A percentile compares a stretch with the other conserved stretches of the same genome.
These are phyloP conservation scores for Rhinoderma darwinii DNA, from an alignment of 2,113 vertebrate species.

Conservation along the genomic window DNA sequence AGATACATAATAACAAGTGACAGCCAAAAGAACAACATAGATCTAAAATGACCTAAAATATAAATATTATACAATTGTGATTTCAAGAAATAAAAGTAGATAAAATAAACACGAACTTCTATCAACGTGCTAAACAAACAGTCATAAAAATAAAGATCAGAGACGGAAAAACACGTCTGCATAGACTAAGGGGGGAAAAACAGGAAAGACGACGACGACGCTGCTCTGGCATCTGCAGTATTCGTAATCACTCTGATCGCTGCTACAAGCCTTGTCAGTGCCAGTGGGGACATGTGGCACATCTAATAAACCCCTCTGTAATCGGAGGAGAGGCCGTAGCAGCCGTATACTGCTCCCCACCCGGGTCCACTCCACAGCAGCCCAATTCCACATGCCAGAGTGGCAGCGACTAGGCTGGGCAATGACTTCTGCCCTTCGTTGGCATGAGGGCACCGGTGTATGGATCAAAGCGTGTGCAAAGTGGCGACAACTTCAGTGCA, in stretches of 20 bases:
- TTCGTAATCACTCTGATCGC: background rate
- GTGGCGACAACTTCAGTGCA: too few species aligned
- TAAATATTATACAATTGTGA: background rate
- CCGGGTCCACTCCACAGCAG: background rate
- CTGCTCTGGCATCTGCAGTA: background rate
- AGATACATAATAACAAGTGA: background rate
- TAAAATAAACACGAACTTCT: background rate
- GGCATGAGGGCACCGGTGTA: background rate
- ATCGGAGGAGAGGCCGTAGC: too few species aligned
- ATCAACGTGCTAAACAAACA: background rate
- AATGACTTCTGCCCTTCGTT: background rate
- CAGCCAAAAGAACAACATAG: background rate
- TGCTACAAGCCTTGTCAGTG: background rate
- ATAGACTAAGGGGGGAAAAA: too few species aligned
- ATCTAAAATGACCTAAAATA: background rate
- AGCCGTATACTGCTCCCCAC: background rate
- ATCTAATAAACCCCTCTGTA: background rate
- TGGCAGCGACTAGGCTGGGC: background rate
- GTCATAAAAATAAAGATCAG: background rate
- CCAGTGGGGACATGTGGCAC: slow-evolving; percentile 16
- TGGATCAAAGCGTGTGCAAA: background rate
- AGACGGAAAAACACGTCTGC: too few species aligned
- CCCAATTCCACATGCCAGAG: slow-evolving; percentile 16
- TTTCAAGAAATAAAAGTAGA: background rate
- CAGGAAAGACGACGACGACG: background rate